Conservation (phyloP, 2,888 invertebrate species). For the Lydus trimaculatus region DNA sequence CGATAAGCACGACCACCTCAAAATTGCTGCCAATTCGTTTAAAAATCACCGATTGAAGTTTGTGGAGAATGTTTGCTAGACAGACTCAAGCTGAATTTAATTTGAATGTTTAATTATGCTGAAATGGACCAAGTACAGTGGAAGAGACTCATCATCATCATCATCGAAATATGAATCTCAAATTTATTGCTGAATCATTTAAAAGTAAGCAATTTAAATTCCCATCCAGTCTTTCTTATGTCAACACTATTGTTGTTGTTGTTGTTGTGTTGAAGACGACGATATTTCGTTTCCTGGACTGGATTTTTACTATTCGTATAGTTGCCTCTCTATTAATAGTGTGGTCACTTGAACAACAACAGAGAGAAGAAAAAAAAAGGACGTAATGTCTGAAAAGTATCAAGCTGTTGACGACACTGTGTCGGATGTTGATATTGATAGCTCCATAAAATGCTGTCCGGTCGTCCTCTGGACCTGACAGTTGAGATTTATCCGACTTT, state of each 20-base stretch:
- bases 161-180: not conserved
- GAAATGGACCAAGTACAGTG: not conserved
- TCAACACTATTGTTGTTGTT: no score
- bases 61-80: not conserved
- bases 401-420: constrained; percentile 38
- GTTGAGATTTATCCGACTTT: constrained; percentile 59
- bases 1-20: not conserved
- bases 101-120: constrained; percentile 7
- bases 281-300: not conserved
- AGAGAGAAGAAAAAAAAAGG: not conserved
- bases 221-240: not conserved
- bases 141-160: not conserved
- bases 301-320: not conserved
- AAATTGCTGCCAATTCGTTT: no score
- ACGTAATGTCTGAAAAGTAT: constrained; percentile 21
- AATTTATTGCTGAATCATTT: constrained; percentile 5
- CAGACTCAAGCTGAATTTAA: not conserved
- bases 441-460: constrained; percentile 58
- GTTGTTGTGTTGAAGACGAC: not conserved
- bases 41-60: no score
- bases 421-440: constrained; percentile 60
- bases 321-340: not conserved
- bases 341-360: not conserved
- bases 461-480: constrained; percentile 54
- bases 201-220: constrained; percentile 5